These are phyloP conservation scores for Megalops cyprinoides DNA, from an alignment of 2,797 vertebrate genomes.

Conservation along the genomic window DNA sequence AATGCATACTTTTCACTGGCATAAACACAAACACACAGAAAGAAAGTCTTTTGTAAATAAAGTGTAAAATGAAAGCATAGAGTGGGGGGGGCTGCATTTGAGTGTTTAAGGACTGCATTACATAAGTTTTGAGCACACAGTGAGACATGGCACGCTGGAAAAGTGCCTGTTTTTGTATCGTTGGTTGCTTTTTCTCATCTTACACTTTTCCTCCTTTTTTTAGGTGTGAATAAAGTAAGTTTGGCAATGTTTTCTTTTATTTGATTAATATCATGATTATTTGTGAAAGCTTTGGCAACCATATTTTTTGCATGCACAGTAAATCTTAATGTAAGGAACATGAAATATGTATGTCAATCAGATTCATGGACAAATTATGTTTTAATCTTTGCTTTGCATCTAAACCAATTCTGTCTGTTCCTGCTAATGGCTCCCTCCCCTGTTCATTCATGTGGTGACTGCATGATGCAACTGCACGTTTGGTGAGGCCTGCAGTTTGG, in stretches of 20 bases:
- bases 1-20: background rate
- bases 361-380: background rate
- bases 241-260: conserved; percentile 56
- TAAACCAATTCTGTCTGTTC: conserved; percentile 1
- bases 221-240: conserved; percentile 84
- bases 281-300: conserved; percentile 11
- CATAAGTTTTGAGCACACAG: background rate
- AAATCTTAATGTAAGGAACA: background rate
- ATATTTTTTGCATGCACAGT: conserved; percentile 10
- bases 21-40: no score
- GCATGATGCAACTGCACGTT: background rate
- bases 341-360: background rate
- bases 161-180: conserved; percentile 54
- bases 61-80: conserved; percentile 56
- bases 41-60: conserved; percentile 59
- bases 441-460: background rate
- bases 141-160: background rate
- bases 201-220: conserved; percentile 59
- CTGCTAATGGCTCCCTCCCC: background rate
- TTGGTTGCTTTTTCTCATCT: conserved; percentile 63
- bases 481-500: background rate
- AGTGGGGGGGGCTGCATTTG: conserved; percentile 12
- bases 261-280: conserved; percentile 9
- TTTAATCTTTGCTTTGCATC: conserved; percentile 8
- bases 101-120: background rate